Evolutionary conservation across 2,888 invertebrate genomes (phyloP).

Genomic region (Liopterus haemorrhoidalis): DNA sequence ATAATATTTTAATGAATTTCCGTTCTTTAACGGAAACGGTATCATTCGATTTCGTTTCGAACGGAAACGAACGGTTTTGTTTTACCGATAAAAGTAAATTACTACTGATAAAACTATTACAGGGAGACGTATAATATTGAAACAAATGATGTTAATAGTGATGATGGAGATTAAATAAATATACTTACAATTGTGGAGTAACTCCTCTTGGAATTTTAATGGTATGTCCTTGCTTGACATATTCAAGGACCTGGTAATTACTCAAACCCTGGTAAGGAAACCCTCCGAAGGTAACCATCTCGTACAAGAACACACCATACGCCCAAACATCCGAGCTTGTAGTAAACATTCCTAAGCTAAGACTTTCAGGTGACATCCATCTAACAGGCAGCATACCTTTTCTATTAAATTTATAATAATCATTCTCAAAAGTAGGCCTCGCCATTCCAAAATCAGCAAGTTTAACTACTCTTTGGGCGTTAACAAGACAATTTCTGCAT

Average conservation of each 20-base stretch:
- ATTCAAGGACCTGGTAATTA: constrained; percentile 76
- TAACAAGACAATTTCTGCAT: constrained; percentile 64
- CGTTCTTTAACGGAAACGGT: too few relatives aligned
- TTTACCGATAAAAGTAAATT: too few relatives aligned
- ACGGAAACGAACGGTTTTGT: too few relatives aligned
- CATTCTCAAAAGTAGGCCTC: constrained; percentile 77
- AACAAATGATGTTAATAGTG: constrained; percentile 6
- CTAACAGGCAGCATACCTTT: constrained; percentile 83
- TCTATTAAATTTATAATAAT: constrained; percentile 83
- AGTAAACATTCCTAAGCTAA: constrained; percentile 76
- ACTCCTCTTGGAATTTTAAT: constrained; percentile 70
- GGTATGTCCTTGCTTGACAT: constrained; percentile 70
- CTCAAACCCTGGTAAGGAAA: constrained; percentile 84
- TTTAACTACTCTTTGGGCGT: constrained; percentile 66
- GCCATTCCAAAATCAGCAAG: constrained; percentile 94
- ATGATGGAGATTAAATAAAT: background rate
- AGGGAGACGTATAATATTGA: too few relatives aligned
- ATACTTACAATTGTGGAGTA: constrained; percentile 71
- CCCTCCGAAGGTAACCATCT: constrained; percentile 85
- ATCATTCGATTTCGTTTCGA: too few relatives aligned
- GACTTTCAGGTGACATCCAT: constrained; percentile 91
- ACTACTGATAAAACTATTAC: too few relatives aligned
- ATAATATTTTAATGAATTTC: too few relatives aligned
- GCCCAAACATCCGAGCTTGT: constrained; percentile 87
- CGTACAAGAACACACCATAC: constrained; percentile 79